Base-by-base conservation (phyloP, 1,140 invertebrate genomes). In the Phymorhynchus buccinoides region DNA sequence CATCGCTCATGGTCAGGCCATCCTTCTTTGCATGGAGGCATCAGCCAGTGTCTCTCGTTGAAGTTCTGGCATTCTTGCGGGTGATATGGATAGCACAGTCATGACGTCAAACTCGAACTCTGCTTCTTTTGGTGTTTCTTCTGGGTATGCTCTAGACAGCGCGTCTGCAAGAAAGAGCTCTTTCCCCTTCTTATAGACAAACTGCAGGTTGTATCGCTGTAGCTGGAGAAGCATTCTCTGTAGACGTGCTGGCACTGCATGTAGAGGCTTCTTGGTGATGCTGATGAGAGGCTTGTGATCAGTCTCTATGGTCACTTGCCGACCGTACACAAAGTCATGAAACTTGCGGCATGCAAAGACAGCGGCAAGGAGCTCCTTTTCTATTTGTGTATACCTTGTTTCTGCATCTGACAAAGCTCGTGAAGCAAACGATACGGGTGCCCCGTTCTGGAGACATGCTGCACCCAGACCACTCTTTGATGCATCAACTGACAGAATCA, bases 341-440 rank as follows among this genome's bases (percentile, higher is more conserved):
- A 95, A 95, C 89, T 93, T 93, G 71, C 92, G 89, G 14, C 95
- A 90, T 6, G 92, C 93, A 89, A 92, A 95, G 1, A 95, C 86
- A 16, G 95, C 92, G 9, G 93, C 93, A 22, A 94, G 87, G 3
- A 93, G 94, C 90, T 95, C 94, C 89, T 93, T 88, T 87, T 95
- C 94, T 1, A 94, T 92, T 88, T 94, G 93, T 32, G 90, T 91
- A 85, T 94, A 94, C 44, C 94, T 93, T 41, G 86, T 39, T 89
- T 95, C 93, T 41, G 91, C 88, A 30, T 86, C 27, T 16, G 91
- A 93, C n/a, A 18, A 94, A 87, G 22, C 91, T 88, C 41, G 92
- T 86, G 12, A 93, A 18, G 93, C 71, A 3, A 94, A 73, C n/a
- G n/a, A n/a, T n/a, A n/a, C n/a, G n/a, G n/a, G n/a, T n/a, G n/a